Conservation (phyloP, 2,888 invertebrate genomes). For the Plusia festucae region DNA sequence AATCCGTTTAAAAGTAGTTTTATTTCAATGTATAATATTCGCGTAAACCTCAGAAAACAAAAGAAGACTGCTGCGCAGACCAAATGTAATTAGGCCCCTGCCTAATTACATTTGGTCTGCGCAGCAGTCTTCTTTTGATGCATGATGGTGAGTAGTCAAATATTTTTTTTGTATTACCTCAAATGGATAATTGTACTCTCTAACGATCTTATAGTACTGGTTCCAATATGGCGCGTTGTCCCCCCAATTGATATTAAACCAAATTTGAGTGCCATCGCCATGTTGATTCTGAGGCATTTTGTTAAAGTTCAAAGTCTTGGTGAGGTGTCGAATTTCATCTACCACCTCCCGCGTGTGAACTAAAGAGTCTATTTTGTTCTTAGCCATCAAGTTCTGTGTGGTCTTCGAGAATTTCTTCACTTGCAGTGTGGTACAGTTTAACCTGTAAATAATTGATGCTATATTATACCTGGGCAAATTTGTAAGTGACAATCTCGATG, state of each 20-base stretch:
- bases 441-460: slow-evolving; percentile 72
- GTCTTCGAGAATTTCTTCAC: slow-evolving; percentile 82
- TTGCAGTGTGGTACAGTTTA: slow-evolving; percentile 81
- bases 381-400: slow-evolving; percentile 78
- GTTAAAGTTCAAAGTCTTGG: slow-evolving; percentile 77
- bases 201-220: slow-evolving; percentile 80
- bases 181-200: slow-evolving; percentile 80
- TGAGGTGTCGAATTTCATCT: slow-evolving; percentile 76
- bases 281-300: slow-evolving; percentile 48
- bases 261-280: slow-evolving; percentile 58
- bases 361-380: slow-evolving; percentile 73
- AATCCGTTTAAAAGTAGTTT: too few species aligned
- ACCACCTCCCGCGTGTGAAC: slow-evolving; percentile 78
- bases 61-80: too few species aligned
- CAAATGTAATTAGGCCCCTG: too few species aligned
- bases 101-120: too few species aligned
- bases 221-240: slow-evolving; percentile 86
- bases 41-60: too few species aligned
- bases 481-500: too few species aligned
- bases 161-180: too few species aligned
- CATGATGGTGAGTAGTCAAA: too few species aligned
- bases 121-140: too few species aligned
- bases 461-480: too few species aligned
- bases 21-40: too few species aligned
- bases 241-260: slow-evolving; percentile 85